Evolutionary conservation across 2,888 invertebrate species (phyloP).

Genomic region (Andricus quercusramuli): DNA sequence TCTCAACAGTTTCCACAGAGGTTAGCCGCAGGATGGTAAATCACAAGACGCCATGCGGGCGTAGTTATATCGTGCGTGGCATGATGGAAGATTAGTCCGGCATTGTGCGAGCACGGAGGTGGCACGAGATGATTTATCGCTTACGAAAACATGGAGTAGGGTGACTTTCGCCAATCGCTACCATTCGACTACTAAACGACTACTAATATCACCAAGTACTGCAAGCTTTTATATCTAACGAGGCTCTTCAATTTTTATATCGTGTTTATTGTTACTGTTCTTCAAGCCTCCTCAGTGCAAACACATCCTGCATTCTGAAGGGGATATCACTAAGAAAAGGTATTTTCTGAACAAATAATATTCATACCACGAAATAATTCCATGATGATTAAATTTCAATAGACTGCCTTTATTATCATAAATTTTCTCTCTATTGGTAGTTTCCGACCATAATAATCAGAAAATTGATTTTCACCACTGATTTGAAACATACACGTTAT

Average conservation of each 20-base stretch:
- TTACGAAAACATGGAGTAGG: slow-evolving; percentile 60
- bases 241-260: neutral
- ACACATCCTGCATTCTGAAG: neutral
- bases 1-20: slow-evolving; percentile 76
- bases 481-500: neutral
- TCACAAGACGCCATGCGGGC: slow-evolving; percentile 78
- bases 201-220: neutral
- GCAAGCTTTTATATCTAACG: neutral
- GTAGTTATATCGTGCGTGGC: slow-evolving; percentile 77
- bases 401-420: neutral
- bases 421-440: neutral
- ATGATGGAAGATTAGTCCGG: slow-evolving; percentile 77
- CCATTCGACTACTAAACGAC: slow-evolving; percentile 25
- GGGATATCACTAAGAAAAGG: neutral
- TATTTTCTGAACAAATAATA: neutral
- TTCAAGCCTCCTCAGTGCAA: neutral
- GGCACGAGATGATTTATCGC: slow-evolving; percentile 75
- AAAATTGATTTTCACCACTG: neutral
- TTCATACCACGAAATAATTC: too few relatives aligned
- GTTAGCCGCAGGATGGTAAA: slow-evolving; percentile 78
- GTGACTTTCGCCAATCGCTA: slow-evolving; percentile 36
- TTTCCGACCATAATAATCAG: neutral
- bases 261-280: neutral
- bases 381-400: too few relatives aligned
- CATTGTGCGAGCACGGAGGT: slow-evolving; percentile 76